These are phyloP conservation scores for Paradoxurus hermaphroditus DNA, from an alignment of 2,113 vertebrate species.

Conservation along the genomic window DNA sequence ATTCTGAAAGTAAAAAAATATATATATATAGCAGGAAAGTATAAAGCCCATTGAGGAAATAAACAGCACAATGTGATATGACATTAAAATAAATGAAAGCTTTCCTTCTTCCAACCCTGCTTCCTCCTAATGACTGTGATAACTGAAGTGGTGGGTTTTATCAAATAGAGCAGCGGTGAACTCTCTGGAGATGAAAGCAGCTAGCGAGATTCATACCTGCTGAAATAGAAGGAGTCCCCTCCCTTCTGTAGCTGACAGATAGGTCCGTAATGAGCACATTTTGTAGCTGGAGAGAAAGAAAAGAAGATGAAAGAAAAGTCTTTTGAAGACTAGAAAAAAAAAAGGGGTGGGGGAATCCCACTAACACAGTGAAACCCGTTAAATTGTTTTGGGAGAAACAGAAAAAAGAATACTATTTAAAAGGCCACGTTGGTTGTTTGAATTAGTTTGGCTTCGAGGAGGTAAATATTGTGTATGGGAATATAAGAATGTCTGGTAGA, in stretches of 20 bases:
- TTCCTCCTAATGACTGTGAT: constrained; percentile 31
- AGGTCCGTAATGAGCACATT: constrained; percentile 37
- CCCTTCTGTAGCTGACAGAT: not conserved
- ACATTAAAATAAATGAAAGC: constrained; percentile 61
- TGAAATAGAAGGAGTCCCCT: constrained; percentile 26
- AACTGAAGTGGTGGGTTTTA: constrained; percentile 65
- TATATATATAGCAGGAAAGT: constrained; percentile 39
- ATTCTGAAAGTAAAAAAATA: constrained; percentile 50
- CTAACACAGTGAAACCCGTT: constrained; percentile 21
- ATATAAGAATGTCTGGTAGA: constrained; percentile 8
- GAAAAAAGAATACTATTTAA: constrained; percentile 23
- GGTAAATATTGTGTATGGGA: constrained; percentile 44
- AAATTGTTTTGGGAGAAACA: constrained; percentile 40
- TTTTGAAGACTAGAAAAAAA: constrained; percentile 20
- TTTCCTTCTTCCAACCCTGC: constrained; percentile 51
- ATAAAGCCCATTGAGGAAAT: constrained; percentile 49
- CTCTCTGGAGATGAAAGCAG: constrained; percentile 49
- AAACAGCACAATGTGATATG: constrained; percentile 65
- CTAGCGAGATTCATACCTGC: constrained; percentile 37
- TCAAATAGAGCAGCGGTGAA: constrained; percentile 51
- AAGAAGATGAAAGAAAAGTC: constrained; percentile 65
- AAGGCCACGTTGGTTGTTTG: constrained; percentile 10
- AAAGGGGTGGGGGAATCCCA: not conserved
- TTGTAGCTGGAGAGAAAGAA: constrained; percentile 62
- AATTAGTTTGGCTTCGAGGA: constrained; percentile 45